These are phyloP conservation scores for Lagorchestes hirsutus DNA, from an alignment of 2,797 vertebrate species.

Conservation along the genomic window DNA sequence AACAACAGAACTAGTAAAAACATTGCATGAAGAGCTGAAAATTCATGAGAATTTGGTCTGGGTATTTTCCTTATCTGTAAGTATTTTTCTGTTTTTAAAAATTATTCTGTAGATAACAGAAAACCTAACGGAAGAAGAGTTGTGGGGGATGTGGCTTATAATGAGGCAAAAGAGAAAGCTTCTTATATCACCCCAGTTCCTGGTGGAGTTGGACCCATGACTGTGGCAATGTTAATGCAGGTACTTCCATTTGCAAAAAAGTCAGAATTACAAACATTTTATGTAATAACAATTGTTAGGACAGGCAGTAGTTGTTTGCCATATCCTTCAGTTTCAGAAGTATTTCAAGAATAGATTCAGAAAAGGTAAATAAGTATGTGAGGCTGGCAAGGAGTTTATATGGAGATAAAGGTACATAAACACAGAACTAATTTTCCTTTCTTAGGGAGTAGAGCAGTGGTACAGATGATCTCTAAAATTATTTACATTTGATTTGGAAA, in stretches of 20 bases:
- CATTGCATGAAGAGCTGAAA: neutral
- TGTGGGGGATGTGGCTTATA: constrained; percentile 94
- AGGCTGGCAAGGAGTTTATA: neutral
- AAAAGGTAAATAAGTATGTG: constrained; percentile 29
- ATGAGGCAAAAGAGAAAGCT: constrained; percentile 92
- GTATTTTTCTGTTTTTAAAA: constrained; percentile 56
- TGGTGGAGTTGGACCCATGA: constrained; percentile 98
- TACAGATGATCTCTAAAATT: neutral
- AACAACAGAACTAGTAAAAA: neutral
- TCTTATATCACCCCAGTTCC: constrained; percentile 97
- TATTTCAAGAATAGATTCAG: neutral
- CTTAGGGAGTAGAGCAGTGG: neutral
- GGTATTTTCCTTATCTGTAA: constrained; percentile 33
- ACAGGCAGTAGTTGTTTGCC: neutral
- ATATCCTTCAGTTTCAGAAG: constrained; percentile 16
- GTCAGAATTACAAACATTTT: neutral
- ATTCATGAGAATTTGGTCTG: constrained; percentile 62
- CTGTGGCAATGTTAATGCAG: constrained; percentile 98
- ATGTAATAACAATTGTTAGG: neutral
- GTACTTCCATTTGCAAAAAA: constrained; percentile 80
- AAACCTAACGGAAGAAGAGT: constrained; percentile 93
- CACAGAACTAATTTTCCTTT: neutral
- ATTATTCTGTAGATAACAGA: constrained; percentile 88
- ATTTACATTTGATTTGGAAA: neutral
- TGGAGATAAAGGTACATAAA: neutral